Evolutionary conservation across 2,888 invertebrate species (phyloP).

Genomic region (Parnassius apollo): DNA sequence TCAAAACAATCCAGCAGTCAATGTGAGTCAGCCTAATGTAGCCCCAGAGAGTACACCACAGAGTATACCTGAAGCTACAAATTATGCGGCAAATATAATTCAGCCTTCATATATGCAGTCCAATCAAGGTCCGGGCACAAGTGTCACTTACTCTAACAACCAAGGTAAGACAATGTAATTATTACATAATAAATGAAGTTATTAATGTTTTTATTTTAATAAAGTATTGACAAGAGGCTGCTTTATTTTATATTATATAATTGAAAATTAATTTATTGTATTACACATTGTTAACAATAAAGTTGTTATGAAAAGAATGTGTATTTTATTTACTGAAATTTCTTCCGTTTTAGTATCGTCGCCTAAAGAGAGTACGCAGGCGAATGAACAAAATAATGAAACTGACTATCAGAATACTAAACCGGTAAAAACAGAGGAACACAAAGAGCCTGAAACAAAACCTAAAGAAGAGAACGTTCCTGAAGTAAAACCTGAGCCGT

Average conservation of each 20-base stretch:
- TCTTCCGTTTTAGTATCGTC: constrained; percentile 66
- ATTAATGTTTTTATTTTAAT: not conserved
- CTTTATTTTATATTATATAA: constrained; percentile 12
- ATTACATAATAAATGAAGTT: constrained; percentile 13
- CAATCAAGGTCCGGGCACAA: constrained; percentile 51
- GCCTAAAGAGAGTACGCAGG: constrained; percentile 50
- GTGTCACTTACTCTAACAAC: constrained; percentile 56
- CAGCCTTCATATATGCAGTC: constrained; percentile 70
- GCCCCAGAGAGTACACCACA: constrained; percentile 33
- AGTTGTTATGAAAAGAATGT: constrained; percentile 36
- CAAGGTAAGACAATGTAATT: constrained; percentile 64
- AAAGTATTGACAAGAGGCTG: not conserved
- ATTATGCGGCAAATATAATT: constrained; percentile 58
- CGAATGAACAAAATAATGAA: constrained; percentile 3
- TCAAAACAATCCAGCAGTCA: constrained; percentile 42
- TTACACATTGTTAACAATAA: constrained; percentile 21
- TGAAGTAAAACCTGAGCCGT: constrained; percentile 49
- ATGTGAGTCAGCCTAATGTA: constrained; percentile 52
- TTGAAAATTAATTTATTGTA: constrained; percentile 21
- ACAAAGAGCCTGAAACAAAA: constrained; percentile 29
- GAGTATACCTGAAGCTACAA: constrained; percentile 47
- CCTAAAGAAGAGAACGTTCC: constrained; percentile 34
- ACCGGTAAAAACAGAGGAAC: not conserved
- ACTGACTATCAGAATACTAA: not conserved
- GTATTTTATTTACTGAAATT: constrained; percentile 49